phyloP scores from a whole-genome alignment of 64 coral and sea anemone genomes.

The Montipora foliosa region DNA sequence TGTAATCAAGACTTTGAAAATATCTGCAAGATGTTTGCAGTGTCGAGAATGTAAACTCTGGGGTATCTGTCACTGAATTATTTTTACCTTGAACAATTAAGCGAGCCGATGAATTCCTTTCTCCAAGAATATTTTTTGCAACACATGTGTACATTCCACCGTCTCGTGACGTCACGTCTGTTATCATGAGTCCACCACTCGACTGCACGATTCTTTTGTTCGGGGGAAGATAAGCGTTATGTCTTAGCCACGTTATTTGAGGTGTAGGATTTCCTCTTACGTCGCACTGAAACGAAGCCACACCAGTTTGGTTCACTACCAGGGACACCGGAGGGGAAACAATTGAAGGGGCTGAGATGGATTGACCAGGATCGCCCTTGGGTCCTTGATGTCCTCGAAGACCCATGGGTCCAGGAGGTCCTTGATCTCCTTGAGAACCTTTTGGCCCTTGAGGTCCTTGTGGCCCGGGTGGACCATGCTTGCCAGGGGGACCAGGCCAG shows the following conservation, averaged over 20 bases:
- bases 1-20: no score
- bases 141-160: conserved; percentile 34
- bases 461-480: conserved; percentile 42
- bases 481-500: conserved; percentile 31
- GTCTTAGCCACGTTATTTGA: conserved; percentile 50
- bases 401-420: conserved; percentile 49
- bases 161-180: conserved; percentile 25
- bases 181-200: conserved; percentile 19
- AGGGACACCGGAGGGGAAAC: conserved; percentile 10
- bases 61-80: no score
- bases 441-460: conserved; percentile 8
- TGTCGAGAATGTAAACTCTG: no score
- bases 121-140: conserved; percentile 39
- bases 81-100: conserved; percentile 56
- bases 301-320: conserved; percentile 45
- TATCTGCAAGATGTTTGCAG: no score
- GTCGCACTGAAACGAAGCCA: conserved; percentile 52
- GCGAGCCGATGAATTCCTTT: neutral
- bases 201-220: neutral
- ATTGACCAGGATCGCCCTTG: conserved; percentile 53
- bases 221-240: conserved; percentile 15
- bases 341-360: conserved; percentile 56
- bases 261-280: conserved; percentile 64
- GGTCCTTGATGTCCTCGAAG: conserved; percentile 31
- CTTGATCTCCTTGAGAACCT: conserved; percentile 21